A percentile compares a stretch with the other conserved stretches of the same genome.
These are phyloP conservation scores for Ptychochromis oligacanthus DNA, from an alignment of 2,113 vertebrate genomes.

Conservation along the genomic window DNA sequence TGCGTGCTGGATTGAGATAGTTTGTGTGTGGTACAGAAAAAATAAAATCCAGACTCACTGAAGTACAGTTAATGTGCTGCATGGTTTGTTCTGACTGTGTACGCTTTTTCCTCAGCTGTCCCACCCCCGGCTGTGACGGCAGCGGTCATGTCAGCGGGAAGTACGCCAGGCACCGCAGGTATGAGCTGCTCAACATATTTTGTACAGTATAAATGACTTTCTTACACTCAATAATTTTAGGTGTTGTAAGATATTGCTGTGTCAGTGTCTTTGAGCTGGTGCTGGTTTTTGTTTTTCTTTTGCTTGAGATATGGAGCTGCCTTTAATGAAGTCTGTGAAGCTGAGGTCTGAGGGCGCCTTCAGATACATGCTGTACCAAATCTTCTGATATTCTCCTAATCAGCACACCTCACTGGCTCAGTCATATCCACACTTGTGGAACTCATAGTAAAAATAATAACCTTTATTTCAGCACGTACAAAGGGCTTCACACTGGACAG, in stretches of 20 bases:
- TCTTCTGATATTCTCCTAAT: not conserved
- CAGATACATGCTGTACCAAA: not conserved
- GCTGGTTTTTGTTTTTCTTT: not conserved
- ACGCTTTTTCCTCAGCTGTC: conserved; percentile 85
- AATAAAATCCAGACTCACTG: not conserved
- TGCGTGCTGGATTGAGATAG: not conserved
- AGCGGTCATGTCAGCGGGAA: conserved; percentile 98
- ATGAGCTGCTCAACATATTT: conserved; percentile 17
- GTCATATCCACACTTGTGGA: not conserved
- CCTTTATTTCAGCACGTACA: not conserved
- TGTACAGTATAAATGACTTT: not conserved
- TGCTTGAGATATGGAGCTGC: not conserved
- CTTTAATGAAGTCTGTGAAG: not conserved
- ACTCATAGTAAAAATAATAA: not conserved
- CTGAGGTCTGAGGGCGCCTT: not conserved
- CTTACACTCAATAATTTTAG: not conserved
- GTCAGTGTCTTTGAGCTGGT: not conserved
- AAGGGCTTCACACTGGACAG: not conserved
- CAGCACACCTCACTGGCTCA: not conserved
- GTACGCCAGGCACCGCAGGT: conserved; percentile 98
- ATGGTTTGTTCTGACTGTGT: not conserved
- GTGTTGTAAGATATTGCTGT: not conserved
- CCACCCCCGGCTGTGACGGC: conserved; percentile 96
- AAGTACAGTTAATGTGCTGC: not conserved
- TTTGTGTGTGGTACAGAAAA: not conserved